Evolutionary conservation across 2,797 vertebrate genomes (phyloP), one percentile per base, ranked within the genome.

Genomic region (Merluccius polli): DNA sequence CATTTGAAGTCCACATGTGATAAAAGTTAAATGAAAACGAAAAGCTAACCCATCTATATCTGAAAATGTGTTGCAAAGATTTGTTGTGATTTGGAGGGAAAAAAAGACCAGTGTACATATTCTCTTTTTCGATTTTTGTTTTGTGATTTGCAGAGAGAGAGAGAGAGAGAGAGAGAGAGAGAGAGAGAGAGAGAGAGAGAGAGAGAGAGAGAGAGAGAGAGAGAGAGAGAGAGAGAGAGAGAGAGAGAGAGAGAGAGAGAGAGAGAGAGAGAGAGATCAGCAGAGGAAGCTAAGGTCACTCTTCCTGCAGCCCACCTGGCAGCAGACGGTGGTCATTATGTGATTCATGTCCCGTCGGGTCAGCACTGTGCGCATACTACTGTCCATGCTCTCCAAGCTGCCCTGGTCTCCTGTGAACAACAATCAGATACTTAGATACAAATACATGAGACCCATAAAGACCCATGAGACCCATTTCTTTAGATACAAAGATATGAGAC

Each of bases 221-320:
- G 12, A n/a, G 48, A 29, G 9, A 33, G 13, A 65, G 24, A 3
- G n/a, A 63, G n/a, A 63, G 10, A 63, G 52, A 38, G 36, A n/a
- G 7, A 38, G 48, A 13, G 18, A 21, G 13, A 5, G 44, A 52
- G 44, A 18, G 44, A 59, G 24, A 48, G 15, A 32, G 69, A 29
- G 9, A n/a, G 67, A 38, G 12, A n/a, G 48, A 29, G 9, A 33
- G 13, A 11, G 32, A 70, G n/a, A 72, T 94, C 91, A 94, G 87
- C 94, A 95, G 78, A 95, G 89, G 76, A 85, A 87, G 33, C 91
- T 79, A 38, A 95, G 93, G 86, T 95, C 93, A 5, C 89, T 94
- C 89, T 95, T 95, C 79, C 88, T 85, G 85, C 94, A 95, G 89
- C 94, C 94, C 84, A 91, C 83, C 84, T 92, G 87, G 86, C 94